Evolutionary conservation across 2,888 invertebrate species (phyloP).

Genomic region (Trichogramma evanescens): DNA sequence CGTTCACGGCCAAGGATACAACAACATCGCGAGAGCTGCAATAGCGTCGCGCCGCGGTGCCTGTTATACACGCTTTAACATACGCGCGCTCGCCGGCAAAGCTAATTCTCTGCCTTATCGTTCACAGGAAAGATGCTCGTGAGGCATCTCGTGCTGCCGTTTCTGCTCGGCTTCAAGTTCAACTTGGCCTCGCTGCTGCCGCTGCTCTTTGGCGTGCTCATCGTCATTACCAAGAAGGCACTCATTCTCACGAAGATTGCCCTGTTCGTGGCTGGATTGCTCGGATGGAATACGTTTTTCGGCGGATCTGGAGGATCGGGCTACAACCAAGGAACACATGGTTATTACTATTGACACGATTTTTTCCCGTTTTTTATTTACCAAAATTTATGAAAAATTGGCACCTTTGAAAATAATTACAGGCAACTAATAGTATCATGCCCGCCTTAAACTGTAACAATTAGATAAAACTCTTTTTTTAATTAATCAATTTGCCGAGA

Average conservation of each 20-base stretch:
- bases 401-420: no score
- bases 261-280: slow-evolving; percentile 61
- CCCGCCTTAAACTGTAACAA: no score
- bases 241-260: slow-evolving; percentile 69
- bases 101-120: slow-evolving; percentile 17
- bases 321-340: slow-evolving; percentile 3
- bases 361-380: no score
- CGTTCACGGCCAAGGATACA: not conserved
- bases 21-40: not conserved
- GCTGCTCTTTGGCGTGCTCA: slow-evolving; percentile 62
- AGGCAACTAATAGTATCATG: no score
- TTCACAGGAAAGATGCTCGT: slow-evolving; percentile 66
- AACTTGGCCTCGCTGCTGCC: slow-evolving; percentile 70
- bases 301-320: slow-evolving; percentile 15
- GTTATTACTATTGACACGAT: slow-evolving; percentile 1
- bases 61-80: not conserved
- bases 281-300: slow-evolving; percentile 51
- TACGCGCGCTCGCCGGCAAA: not conserved
- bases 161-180: slow-evolving; percentile 73
- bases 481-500: no score
- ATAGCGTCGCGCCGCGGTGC: no score
- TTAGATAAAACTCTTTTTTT: no score
- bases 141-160: slow-evolving; percentile 67
- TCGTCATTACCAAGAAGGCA: slow-evolving; percentile 71
- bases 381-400: no score